phyloP scores from a whole-genome alignment of 1,140 invertebrate genomes.

The Polypedilum pembai region DNA sequence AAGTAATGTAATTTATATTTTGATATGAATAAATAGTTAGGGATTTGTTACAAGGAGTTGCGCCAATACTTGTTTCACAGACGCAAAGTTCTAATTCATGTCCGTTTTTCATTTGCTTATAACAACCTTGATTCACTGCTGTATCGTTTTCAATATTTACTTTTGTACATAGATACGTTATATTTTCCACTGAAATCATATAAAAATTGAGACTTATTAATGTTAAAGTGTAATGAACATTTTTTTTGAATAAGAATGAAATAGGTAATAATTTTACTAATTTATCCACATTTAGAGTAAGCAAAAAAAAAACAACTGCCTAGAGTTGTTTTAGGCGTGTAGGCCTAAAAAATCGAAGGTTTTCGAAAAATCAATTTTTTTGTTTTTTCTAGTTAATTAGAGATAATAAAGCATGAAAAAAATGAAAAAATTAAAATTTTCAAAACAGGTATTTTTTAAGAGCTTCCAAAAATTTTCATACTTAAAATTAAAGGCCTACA shows the following conservation, averaged over 20 bases:
- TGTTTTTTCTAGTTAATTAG: no score
- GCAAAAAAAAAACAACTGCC: background rate
- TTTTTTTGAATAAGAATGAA: background rate
- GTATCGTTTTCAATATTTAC: slow-evolving; percentile 26
- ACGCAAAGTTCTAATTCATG: background rate
- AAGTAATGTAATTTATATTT: no score
- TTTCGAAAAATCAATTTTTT: no score
- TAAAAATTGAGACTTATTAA: background rate
- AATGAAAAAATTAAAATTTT: no score
- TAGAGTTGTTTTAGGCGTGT: no score
- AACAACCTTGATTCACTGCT: background rate
- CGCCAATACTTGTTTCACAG: background rate
- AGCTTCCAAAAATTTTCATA: no score
- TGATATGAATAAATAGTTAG: background rate
- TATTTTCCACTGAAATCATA: background rate
- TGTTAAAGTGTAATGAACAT: background rate
- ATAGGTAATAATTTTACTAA: background rate
- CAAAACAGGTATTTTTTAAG: no score
- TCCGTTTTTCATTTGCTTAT: slow-evolving; percentile 22
- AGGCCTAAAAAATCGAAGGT: no score
- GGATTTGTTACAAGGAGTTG: background rate
- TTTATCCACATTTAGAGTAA: background rate
- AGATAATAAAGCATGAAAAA: no score
- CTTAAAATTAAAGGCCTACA: no score
- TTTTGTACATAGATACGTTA: slow-evolving; percentile 13